These are phyloP conservation scores for Pao palembangensis DNA, from an alignment of 2,113 vertebrate genomes.

Conservation along the genomic window DNA sequence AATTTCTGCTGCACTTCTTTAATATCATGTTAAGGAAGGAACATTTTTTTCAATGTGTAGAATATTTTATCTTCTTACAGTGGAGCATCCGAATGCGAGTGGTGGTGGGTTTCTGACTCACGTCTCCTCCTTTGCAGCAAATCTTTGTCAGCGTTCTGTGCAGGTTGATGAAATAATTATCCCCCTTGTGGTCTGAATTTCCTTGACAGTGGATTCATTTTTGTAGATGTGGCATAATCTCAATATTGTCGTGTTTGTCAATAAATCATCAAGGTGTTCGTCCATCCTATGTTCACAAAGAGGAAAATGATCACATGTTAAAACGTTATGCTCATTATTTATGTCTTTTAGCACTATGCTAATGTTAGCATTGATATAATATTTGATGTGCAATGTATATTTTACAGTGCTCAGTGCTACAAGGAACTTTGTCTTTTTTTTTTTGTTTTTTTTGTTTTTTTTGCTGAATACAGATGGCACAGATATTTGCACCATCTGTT, in stretches of 20 bases:
- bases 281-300: not conserved
- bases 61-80: not conserved
- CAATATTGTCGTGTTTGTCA: not conserved
- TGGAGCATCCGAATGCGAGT: conserved; percentile 28
- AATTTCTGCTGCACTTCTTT: conserved; percentile 16
- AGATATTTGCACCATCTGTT: not conserved
- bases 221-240: conserved; percentile 16
- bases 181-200: conserved; percentile 9
- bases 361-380: not conserved
- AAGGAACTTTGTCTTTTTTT: no score
- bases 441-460: not conserved
- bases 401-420: no score
- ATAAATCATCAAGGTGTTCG: not conserved
- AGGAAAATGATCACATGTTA: no score
- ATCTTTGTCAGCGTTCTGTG: conserved; percentile 45
- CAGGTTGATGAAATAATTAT: conserved; percentile 6
- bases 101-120: conserved; percentile 33
- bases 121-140: conserved; percentile 33
- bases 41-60: no score
- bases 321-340: not conserved
- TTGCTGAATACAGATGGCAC: not conserved
- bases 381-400: no score
- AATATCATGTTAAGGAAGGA: not conserved
- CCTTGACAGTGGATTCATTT: conserved; percentile 13
- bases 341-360: not conserved